phyloP scores from a whole-genome alignment of 2,888 invertebrate species.

The Mythimna ferrago region DNA sequence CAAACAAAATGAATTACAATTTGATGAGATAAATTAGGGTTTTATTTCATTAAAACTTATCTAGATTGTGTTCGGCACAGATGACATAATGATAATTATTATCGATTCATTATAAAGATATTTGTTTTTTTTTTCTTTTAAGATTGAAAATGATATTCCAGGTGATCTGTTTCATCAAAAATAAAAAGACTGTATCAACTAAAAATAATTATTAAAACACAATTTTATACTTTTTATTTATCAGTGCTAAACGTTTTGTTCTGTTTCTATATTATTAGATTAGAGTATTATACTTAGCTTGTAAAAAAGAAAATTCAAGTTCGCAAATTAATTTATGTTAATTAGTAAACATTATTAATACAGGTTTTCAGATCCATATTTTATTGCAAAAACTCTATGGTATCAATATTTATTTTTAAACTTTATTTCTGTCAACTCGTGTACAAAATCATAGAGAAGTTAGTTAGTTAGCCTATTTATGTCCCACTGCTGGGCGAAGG shows the following conservation, averaged over 20 bases:
- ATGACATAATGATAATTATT: constrained; percentile 16
- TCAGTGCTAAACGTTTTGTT: not conserved
- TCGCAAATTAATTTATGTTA: constrained; percentile 18
- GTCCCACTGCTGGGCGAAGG: too few relatives aligned
- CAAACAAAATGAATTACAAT: not conserved
- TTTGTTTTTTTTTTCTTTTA: not conserved
- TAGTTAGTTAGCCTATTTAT: too few relatives aligned
- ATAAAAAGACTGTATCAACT: constrained; percentile 13
- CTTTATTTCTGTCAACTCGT: not conserved
- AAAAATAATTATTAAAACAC: constrained; percentile 19
- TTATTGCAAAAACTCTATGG: not conserved
- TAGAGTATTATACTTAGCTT: not conserved
- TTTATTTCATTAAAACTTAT: not conserved
- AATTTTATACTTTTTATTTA: constrained; percentile 10
- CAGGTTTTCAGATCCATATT: not conserved
- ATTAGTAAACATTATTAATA: not conserved
- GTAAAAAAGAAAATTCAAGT: not conserved
- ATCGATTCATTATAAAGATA: not conserved
- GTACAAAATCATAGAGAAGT: not conserved
- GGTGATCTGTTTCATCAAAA: not conserved
- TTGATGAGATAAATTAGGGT: not conserved
- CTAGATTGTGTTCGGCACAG: not conserved
- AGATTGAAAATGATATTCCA: not conserved
- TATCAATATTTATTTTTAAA: not conserved
- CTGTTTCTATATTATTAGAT: not conserved